Evolutionary conservation across 2,888 invertebrate species (phyloP).

Genomic region (Lasioglossum villosulum): DNA sequence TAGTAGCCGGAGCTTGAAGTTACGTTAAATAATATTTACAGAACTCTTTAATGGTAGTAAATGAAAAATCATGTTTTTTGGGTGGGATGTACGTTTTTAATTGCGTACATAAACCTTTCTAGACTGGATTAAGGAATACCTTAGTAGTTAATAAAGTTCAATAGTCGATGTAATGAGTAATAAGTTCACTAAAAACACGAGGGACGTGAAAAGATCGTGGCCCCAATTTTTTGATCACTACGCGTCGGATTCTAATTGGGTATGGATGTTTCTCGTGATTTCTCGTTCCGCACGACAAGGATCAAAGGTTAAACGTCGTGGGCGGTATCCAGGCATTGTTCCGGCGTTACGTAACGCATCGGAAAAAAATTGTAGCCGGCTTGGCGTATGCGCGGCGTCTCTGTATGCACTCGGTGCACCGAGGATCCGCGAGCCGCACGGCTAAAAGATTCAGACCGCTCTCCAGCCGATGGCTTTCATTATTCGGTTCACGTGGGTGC

Average conservation of each 20-base stretch:
- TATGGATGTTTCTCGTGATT: not conserved
- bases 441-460: conserved; percentile 26
- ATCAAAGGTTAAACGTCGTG: conserved; percentile 25
- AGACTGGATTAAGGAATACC: no score
- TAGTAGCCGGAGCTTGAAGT: no score
- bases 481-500: conserved; percentile 39
- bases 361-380: conserved; percentile 7
- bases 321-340: not conserved
- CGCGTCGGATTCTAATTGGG: not conserved
- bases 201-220: not conserved
- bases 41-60: no score
- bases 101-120: no score
- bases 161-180: no score
- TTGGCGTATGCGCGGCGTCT: not conserved
- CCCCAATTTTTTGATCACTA: not conserved
- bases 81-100: no score
- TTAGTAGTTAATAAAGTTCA: no score
- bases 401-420: conserved; percentile 14
- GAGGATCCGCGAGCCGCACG: conserved; percentile 3
- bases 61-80: no score
- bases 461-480: conserved; percentile 40
- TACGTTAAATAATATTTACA: no score
- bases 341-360: conserved; percentile 24
- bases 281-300: conserved; percentile 10
- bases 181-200: not conserved